Percentiles rank a stretch among this genome's conserved stretches.
Evolutionary conservation across 30 jellyfish, hydroid and myxozoan species (phyloP).

Genomic region (Chrysaora quinquecirrha): DNA sequence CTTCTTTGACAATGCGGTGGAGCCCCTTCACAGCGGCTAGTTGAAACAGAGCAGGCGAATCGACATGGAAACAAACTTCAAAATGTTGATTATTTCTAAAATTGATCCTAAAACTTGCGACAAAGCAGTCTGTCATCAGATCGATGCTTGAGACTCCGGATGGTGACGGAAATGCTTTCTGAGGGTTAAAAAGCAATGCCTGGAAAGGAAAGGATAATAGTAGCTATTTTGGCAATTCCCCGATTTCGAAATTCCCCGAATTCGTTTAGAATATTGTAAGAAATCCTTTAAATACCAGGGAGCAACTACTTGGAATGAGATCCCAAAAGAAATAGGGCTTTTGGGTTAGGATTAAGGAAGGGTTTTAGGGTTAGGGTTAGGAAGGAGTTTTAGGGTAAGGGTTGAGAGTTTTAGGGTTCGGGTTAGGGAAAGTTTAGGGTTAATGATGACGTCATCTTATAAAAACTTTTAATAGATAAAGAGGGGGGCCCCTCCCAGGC

Average conservation of each 20-base stretch:
- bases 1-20: constrained; percentile 90
- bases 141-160: constrained; percentile 72
- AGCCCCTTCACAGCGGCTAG: constrained; percentile 84
- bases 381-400: neutral
- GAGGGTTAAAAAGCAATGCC: constrained; percentile 82
- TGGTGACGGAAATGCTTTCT: constrained; percentile 59
- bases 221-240: too few relatives aligned
- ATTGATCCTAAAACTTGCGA: constrained; percentile 95
- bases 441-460: too few relatives aligned
- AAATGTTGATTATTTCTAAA: constrained; percentile 94
- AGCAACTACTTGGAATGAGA: too few relatives aligned
- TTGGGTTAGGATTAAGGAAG: neutral
- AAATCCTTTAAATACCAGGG: too few relatives aligned
- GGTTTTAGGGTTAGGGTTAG: constrained; percentile 8
- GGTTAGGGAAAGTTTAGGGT: too few relatives aligned
- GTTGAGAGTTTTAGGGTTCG: neutral
- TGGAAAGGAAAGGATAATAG: constrained; percentile 22
- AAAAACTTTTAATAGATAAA: too few relatives aligned
- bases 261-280: too few relatives aligned
- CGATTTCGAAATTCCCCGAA: too few relatives aligned
- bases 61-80: constrained; percentile 92
- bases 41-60: constrained; percentile 78
- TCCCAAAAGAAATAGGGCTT: constrained; percentile 44
- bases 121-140: constrained; percentile 94
- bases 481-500: too few relatives aligned